Base-by-base conservation (phyloP, 2,888 invertebrate species). In the Ceraclea dissimilis region DNA sequence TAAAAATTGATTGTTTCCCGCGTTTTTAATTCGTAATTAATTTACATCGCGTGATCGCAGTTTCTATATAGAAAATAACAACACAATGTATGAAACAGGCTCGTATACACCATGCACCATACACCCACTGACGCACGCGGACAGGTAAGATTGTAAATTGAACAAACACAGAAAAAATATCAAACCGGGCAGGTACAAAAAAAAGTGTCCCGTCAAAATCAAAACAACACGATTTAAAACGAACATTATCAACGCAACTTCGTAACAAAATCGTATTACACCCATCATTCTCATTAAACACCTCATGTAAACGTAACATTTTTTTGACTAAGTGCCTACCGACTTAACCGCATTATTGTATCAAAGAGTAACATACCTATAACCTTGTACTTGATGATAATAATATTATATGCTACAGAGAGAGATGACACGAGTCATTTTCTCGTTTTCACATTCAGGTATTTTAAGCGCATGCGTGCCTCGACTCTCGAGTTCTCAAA, bases 71-170 rank as follows among this genome's bases (percentile, higher is more conserved):
- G 26, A 26, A 26, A 26, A 6, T 26, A 10, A n/a, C n/a, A n/a
- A n/a, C n/a, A n/a, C n/a, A n/a, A 26, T 26, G 26, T 10, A 10
- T 10, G 26, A 10, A 4, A 26, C 26, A 26, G 26, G 26, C 26
- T 4, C 26, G 10, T 26, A 26, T 26, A 26, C 26, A 26, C 4
- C 26, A 26, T n/a, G n/a, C n/a, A n/a, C n/a, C 26, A 26, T 10
- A 26, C 26, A 26, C 26, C 26, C 26, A 26, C 26, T 49, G 49
- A 52, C 52, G 49, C 57, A 44, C 57, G 52, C 52, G 52, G 13
- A 57, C 57, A 57, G 57, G 57, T 57, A 57, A 22, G 46, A 49
- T 52, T 52, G 49, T 52, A 57, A 57, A 57, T 57, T 57, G 48
- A 52, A 52, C 52, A 10, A 46, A 17, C 19, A 54, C 49, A 47